Evolutionary conservation across 2,797 vertebrate genomes (phyloP).

Genomic region (Rhinatrema bivittatum): DNA sequence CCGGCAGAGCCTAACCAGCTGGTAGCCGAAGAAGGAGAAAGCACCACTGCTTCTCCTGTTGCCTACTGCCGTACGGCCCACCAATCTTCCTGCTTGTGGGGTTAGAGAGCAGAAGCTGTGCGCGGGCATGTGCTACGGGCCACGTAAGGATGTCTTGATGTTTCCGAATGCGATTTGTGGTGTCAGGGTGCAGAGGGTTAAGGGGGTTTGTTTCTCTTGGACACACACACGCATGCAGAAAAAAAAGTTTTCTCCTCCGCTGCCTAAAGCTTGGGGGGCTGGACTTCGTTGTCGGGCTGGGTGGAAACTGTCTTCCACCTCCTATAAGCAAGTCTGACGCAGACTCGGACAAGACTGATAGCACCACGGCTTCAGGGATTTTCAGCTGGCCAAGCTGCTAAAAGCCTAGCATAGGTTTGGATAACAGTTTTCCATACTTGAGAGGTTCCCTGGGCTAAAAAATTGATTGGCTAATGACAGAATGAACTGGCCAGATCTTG

Average conservation of each 20-base stretch:
- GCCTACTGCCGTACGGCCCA: too few relatives aligned
- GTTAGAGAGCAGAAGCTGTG: too few relatives aligned
- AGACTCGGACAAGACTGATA: conserved; percentile 26
- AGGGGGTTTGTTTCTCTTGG: neutral
- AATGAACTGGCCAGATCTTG: conserved; percentile 34
- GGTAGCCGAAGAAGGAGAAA: too few relatives aligned
- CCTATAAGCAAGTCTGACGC: conserved; percentile 54
- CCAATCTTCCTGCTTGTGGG: too few relatives aligned
- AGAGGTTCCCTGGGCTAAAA: conserved; percentile 21
- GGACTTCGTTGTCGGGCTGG: conserved; percentile 37
- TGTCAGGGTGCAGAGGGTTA: too few relatives aligned
- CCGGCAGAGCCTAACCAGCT: too few relatives aligned
- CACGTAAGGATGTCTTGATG: too few relatives aligned
- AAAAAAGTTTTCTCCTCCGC: conserved; percentile 19
- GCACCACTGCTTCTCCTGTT: too few relatives aligned
- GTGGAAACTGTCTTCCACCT: conserved; percentile 45
- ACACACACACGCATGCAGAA: conserved; percentile 8
- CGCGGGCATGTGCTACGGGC: too few relatives aligned
- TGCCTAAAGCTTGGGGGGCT: conserved; percentile 39
- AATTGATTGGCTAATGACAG: conserved; percentile 38
- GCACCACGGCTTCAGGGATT: conserved; percentile 38
- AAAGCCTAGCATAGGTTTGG: conserved; percentile 43
- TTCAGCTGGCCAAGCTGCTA: conserved; percentile 30
- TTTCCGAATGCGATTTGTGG: too few relatives aligned
- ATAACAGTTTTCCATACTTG: conserved; percentile 45